Base-by-base conservation (phyloP, 30 jellyfish, hydroid and myxozoan species). In the Pseudorhiza aurosa region DNA sequence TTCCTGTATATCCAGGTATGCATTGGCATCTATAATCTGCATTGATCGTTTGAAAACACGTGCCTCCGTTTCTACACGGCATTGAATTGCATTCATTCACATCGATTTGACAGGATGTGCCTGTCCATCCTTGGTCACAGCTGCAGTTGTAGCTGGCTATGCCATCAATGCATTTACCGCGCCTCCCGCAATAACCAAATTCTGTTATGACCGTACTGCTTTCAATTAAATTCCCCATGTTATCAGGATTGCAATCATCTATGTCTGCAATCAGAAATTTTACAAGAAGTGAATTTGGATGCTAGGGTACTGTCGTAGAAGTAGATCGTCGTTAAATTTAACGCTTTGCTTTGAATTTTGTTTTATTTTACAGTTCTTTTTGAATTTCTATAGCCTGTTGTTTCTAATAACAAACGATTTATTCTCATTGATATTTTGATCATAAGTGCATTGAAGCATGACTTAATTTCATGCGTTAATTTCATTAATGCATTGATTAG, bases 161-260 rank as follows among this genome's bases (percentile, higher is more conserved):
- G 4, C 96, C 96, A 71, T 91, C 96, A 30, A 83, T 55, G 67
- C 98, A 91, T 57, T 40, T 56, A 8, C 98, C 98, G 72, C 77
- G 24, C 51, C 71, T 60, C 31, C 98, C 98, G 56, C 98, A 91
- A 42, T 63, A 60, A 2, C 98, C 98, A 42, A 43, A 75, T 37
- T 95, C 81, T 10, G 96, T 91, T 8, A 91, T 60, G 31, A 37
- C 63, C 1, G 58, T 69, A 22, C 4, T 40, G 6, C 96, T 91
- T 27, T 91, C 96, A 17, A 81, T 63, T 0, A 69, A 32, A 24
- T 75, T 53, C 25, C 15, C 88, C 12, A 10, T 35, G 45, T 68
- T 77, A 12, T 82, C 85, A 33, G 98, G 98, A 71, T 91, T 95
- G 77, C 98, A 91, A 24, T 91, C 95, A 47, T 91, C 83, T 15